These are phyloP conservation scores for Pediacus dermestoides DNA, from an alignment of 2,888 invertebrate genomes.

Conservation along the genomic window DNA sequence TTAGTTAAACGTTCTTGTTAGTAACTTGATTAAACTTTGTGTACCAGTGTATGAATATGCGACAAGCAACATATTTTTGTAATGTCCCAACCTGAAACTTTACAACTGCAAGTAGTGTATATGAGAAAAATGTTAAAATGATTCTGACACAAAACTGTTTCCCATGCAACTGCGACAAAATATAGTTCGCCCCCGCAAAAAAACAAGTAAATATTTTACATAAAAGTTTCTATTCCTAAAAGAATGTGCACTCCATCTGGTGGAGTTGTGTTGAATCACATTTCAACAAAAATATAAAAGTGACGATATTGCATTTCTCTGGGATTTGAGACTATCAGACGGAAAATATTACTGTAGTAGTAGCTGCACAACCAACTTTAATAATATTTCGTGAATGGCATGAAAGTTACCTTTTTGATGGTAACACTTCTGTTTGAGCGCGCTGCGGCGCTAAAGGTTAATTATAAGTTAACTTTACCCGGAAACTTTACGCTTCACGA, in stretches of 20 bases:
- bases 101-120: too few species aligned
- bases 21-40: too few species aligned
- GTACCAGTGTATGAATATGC: too few species aligned
- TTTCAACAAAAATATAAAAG: slow-evolving; percentile 22
- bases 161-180: not conserved
- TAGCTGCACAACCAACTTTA: slow-evolving; percentile 24
- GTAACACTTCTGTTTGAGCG: too few species aligned
- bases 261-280: slow-evolving; percentile 2
- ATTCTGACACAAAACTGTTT: too few species aligned
- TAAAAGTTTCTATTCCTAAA: slow-evolving; percentile 10
- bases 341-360: slow-evolving; percentile 23
- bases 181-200: slow-evolving; percentile 3
- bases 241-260: slow-evolving; percentile 33
- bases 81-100: too few species aligned
- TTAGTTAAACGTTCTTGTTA: too few species aligned
- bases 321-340: slow-evolving; percentile 25
- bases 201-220: slow-evolving; percentile 14
- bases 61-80: too few species aligned
- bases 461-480: too few species aligned
- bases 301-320: slow-evolving; percentile 23
- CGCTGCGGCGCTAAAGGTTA: too few species aligned
- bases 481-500: too few species aligned
- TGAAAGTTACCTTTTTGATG: slow-evolving; percentile 24
- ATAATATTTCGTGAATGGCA: slow-evolving; percentile 29
- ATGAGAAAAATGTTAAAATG: too few species aligned